These are phyloP conservation scores for Fregetta grallaria DNA, from an alignment of 2,113 vertebrate genomes.

Conservation along the genomic window DNA sequence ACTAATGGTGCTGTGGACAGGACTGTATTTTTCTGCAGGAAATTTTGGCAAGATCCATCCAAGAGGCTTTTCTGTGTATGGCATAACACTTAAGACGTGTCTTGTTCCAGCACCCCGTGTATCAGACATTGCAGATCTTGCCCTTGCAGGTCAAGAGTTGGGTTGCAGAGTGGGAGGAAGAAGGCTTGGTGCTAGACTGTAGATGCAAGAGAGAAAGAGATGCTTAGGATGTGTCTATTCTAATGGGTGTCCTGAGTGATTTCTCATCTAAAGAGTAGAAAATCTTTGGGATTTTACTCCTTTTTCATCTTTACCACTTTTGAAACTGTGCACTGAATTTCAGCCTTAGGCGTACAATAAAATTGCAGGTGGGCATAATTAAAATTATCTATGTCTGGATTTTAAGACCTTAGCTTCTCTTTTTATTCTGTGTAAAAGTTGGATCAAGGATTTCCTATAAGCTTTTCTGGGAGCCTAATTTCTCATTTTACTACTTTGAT, in stretches of 20 bases:
- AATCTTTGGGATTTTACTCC: background rate
- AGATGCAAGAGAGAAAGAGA: background rate
- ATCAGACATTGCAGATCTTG: background rate
- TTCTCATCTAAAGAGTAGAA: background rate
- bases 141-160: background rate
- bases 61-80: background rate
- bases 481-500: constrained; percentile 23
- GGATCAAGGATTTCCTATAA: background rate
- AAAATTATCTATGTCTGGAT: background rate
- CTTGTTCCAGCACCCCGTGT: background rate
- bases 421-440: background rate
- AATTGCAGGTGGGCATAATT: background rate
- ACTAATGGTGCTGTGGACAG: fast-evolving
- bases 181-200: background rate
- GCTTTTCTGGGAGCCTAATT: background rate
- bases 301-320: background rate
- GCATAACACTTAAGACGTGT: background rate
- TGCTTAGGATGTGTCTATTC: background rate
- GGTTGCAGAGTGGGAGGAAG: background rate
- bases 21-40: background rate
- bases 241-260: fast-evolving
- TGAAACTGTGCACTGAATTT: background rate
- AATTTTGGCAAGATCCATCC: background rate
- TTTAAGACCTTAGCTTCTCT: background rate
- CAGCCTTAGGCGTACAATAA: background rate